Evolutionary conservation across 1,140 invertebrate genomes (phyloP).

Genomic region (Chironomus striatipennis): DNA sequence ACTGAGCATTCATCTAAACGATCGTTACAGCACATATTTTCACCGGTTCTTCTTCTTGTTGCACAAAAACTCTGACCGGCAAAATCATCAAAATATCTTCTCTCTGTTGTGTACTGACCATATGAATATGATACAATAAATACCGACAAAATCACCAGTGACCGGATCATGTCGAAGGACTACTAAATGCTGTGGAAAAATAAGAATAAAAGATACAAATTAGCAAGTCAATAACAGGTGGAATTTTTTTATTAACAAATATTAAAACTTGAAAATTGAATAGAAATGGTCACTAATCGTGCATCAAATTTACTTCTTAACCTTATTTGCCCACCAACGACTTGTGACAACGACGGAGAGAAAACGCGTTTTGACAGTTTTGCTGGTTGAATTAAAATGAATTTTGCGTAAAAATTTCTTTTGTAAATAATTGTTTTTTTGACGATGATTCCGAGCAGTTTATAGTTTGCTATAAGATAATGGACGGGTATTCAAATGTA

Average conservation of each 20-base stretch:
- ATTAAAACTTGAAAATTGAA: no score
- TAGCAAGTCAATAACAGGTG: not conserved
- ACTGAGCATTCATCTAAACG: slow-evolving; percentile 64
- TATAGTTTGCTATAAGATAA: no score
- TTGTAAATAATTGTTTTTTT: not conserved
- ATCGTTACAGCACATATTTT: slow-evolving; percentile 53
- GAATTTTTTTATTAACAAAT: not conserved
- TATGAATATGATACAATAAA: not conserved
- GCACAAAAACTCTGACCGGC: not conserved
- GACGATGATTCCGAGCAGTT: no score
- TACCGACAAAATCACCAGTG: not conserved
- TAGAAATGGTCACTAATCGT: not conserved
- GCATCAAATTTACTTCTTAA: not conserved
- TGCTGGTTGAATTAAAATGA: not conserved
- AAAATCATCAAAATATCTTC: not conserved
- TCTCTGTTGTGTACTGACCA: not conserved
- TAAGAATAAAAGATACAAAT: not conserved
- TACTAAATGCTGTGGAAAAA: not conserved
- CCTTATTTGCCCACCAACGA: not conserved
- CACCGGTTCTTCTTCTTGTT: slow-evolving; percentile 17
- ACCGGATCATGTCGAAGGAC: not conserved
- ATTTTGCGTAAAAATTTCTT: not conserved
- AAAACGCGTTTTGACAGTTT: not conserved
- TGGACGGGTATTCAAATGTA: no score
- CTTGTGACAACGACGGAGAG: not conserved